Evolutionary conservation across 2,888 invertebrate genomes (phyloP).

Genomic region (Lasioglossum malachurum): DNA sequence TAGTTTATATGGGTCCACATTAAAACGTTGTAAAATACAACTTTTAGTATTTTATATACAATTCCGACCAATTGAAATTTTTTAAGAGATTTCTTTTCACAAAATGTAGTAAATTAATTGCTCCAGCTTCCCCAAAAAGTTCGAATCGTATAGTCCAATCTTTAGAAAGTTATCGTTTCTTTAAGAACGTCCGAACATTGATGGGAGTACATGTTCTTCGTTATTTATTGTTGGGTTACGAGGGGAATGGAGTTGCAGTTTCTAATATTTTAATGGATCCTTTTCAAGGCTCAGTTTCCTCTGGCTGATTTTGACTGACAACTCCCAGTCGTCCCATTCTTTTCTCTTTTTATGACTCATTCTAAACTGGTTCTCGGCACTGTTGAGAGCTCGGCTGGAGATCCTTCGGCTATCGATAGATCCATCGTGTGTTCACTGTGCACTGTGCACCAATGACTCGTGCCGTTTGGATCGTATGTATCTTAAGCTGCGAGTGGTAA

Average conservation of each 20-base stretch:
- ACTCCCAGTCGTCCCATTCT: slow-evolving; percentile 29
- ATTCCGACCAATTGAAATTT: too few species aligned
- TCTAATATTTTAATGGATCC: slow-evolving; percentile 28
- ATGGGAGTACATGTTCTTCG: not conserved
- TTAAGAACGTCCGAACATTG: too few species aligned
- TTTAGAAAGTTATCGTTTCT: too few species aligned
- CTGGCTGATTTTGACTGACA: slow-evolving; percentile 57
- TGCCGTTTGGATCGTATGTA: not conserved
- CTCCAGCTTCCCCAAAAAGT: too few species aligned
- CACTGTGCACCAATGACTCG: not conserved
- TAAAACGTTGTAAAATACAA: too few species aligned
- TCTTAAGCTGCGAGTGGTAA: not conserved
- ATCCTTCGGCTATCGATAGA: slow-evolving; percentile 61
- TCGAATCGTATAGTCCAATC: too few species aligned
- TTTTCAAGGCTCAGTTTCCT: slow-evolving; percentile 37
- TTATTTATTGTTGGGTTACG: not conserved
- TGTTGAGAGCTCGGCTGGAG: slow-evolving; percentile 49
- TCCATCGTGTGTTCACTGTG: slow-evolving; percentile 38
- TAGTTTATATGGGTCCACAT: too few species aligned
- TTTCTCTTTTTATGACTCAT: slow-evolving; percentile 55
- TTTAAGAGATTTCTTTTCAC: too few species aligned
- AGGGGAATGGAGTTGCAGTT: not conserved
- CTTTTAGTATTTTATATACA: too few species aligned
- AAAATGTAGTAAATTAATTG: too few species aligned
- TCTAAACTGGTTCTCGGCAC: slow-evolving; percentile 72